A percentile compares a stretch with the other conserved stretches of the same genome.
Conservation (phyloP, 2,113 vertebrate species). For the Petromus typicus region DNA sequence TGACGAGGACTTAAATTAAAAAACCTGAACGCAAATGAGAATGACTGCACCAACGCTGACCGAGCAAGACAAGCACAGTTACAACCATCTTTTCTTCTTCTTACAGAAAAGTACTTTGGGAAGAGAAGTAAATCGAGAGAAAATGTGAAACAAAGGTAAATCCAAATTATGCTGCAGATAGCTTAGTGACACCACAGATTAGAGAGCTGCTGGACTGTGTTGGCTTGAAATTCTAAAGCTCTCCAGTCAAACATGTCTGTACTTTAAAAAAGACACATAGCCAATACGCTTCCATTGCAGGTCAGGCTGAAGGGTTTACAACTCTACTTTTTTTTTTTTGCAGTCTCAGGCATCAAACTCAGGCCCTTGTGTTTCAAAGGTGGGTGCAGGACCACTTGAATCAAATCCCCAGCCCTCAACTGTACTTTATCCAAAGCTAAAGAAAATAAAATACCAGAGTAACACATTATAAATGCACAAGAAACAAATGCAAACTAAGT, state of each 20-base stretch:
- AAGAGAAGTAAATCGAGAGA: slow-evolving; percentile 17
- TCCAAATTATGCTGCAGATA: slow-evolving; percentile 3
- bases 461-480: not conserved
- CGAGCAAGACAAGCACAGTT: not conserved
- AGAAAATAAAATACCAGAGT: not conserved
- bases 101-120: slow-evolving; percentile 14
- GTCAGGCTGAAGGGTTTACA: not conserved
- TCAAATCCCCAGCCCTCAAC: not conserved
- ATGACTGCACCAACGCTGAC: not conserved
- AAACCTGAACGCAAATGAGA: not conserved
- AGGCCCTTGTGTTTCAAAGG: no score
- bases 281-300: slow-evolving; percentile 42
- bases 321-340: no score
- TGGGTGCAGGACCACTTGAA: no score
- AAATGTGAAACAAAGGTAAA: slow-evolving; percentile 39
- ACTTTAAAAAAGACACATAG: slow-evolving; percentile 44
- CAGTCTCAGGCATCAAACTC: no score
- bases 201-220: not conserved
- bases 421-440: not conserved
- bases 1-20: not conserved
- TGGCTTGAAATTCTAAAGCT: slow-evolving; percentile 44
- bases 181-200: not conserved
- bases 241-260: slow-evolving; percentile 12
- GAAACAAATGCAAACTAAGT: slow-evolving; percentile 47
- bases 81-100: not conserved